These are phyloP conservation scores for Serinus canaria DNA, from an alignment of 2,113 vertebrate species.

Conservation along the genomic window DNA sequence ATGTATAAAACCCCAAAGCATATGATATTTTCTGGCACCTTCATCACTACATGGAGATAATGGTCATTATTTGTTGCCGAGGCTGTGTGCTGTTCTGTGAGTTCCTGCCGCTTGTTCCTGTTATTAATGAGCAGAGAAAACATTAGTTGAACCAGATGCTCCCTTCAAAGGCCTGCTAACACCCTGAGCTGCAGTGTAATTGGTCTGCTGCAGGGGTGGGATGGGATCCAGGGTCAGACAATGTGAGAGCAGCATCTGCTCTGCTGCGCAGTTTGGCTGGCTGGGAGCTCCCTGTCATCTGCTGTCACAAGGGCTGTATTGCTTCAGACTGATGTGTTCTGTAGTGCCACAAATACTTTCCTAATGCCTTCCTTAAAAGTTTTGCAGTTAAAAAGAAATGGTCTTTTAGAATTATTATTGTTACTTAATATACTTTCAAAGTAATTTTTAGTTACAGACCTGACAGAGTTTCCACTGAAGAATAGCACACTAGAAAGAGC, in stretches of 20 bases:
- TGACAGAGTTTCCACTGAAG: not conserved
- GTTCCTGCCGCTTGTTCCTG: slow-evolving; percentile 48
- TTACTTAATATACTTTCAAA: not conserved
- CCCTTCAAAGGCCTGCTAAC: not conserved
- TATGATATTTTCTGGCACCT: slow-evolving; percentile 40
- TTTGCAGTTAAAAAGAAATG: not conserved
- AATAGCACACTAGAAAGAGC: not conserved
- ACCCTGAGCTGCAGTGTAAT: not conserved
- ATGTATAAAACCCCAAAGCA: not conserved
- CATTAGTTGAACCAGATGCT: slow-evolving; percentile 12
- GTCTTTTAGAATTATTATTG: not conserved
- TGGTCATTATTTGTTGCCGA: slow-evolving; percentile 28
- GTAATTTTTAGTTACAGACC: not conserved
- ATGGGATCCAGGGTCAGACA: not conserved
- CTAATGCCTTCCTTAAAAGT: not conserved
- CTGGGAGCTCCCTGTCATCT: not conserved
- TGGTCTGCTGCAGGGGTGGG: not conserved
- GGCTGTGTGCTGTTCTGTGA: not conserved
- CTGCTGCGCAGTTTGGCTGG: not conserved
- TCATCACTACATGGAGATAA: not conserved
- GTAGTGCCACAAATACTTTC: not conserved
- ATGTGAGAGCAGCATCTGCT: not conserved
- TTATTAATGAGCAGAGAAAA: slow-evolving; percentile 30
- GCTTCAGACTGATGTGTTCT: not conserved
- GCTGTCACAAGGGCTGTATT: not conserved